Conservation (phyloP, 2,797 vertebrate species). For the Pelochelys cantorii region DNA sequence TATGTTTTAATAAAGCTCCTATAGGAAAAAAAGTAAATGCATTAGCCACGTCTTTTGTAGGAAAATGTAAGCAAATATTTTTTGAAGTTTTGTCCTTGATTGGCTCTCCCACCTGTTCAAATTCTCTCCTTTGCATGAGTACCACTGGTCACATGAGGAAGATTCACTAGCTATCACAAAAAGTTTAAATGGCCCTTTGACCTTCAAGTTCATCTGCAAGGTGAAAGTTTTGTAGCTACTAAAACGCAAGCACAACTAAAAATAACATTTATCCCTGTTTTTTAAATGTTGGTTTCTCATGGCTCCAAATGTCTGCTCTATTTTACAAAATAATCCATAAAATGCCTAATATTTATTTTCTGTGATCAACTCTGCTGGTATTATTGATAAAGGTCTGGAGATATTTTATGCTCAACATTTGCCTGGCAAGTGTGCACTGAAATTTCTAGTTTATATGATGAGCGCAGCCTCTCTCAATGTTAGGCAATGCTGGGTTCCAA, state of each 20-base stretch:
- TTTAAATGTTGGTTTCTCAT: background rate
- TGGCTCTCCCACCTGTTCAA: background rate
- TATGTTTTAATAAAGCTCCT: background rate
- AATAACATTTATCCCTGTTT: constrained; percentile 1
- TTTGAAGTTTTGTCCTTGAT: background rate
- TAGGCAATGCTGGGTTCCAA: background rate
- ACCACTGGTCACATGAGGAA: background rate
- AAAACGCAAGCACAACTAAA: constrained; percentile 43
- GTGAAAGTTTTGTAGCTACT: background rate
- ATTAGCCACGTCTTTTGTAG: background rate
- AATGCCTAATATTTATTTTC: background rate
- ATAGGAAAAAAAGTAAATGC: background rate
- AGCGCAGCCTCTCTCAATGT: background rate
- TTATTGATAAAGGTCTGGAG: background rate
- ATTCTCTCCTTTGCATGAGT: background rate
- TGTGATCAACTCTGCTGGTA: background rate
- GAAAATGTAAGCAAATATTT: background rate
- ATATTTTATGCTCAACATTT: background rate
- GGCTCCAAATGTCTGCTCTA: background rate
- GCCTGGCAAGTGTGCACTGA: background rate
- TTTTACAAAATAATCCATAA: constrained; percentile 28
- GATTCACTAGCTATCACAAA: background rate
- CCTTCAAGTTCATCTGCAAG: constrained; percentile 13
- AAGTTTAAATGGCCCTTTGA: background rate
- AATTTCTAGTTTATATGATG: background rate